phyloP scores from a whole-genome alignment of 2,113 vertebrate genomes.

The Rafetus swinhoei region DNA sequence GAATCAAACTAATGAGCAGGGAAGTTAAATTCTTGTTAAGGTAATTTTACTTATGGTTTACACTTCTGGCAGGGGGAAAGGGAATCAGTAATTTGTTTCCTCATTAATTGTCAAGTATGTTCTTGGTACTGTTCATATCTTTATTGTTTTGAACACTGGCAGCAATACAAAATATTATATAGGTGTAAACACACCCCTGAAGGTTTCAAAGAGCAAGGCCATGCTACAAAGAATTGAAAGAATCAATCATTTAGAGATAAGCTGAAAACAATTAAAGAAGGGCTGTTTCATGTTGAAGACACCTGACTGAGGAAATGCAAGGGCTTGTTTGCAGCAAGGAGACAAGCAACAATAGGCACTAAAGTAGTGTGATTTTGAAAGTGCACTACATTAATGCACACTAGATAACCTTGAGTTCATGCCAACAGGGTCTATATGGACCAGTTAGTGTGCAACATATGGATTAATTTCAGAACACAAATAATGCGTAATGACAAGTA shows the following conservation, averaged over 20 bases:
- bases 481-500: not conserved
- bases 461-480: not conserved
- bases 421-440: not conserved
- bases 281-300: not conserved
- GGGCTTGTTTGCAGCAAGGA: not conserved
- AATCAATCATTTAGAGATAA: not conserved
- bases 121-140: slow-evolving; percentile 13
- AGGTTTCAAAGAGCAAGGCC: not conserved
- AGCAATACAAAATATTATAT: slow-evolving; percentile 30
- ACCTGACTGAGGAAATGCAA: not conserved
- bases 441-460: not conserved
- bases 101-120: slow-evolving; percentile 57
- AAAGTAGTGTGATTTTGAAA: not conserved
- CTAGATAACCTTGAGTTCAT: not conserved
- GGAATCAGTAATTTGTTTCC: slow-evolving; percentile 43
- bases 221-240: not conserved
- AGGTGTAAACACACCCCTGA: not conserved
- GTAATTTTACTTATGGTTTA: slow-evolving; percentile 59
- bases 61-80: slow-evolving; percentile 39
- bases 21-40: slow-evolving; percentile 63
- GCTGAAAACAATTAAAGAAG: not conserved
- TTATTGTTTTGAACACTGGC: slow-evolving; percentile 42
- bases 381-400: not conserved
- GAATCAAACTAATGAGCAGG: slow-evolving; percentile 53
- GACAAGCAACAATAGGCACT: not conserved